phyloP scores from a whole-genome alignment of 35 echinoderm and acorn worm genomes.

The Apostichopus parvimensis region DNA sequence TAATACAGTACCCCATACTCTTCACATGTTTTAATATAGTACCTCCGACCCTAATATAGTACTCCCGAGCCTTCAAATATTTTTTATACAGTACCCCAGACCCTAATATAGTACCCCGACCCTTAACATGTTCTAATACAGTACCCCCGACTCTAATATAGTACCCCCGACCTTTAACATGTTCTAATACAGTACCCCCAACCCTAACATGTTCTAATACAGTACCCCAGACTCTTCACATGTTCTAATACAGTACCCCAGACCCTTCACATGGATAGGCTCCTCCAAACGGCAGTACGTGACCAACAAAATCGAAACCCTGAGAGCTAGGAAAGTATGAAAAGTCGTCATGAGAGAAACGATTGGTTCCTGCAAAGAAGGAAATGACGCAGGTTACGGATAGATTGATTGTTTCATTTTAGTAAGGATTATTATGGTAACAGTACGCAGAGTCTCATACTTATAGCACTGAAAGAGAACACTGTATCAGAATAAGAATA shows the following conservation, averaged over 20 bases:
- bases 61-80: no score
- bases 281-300: background rate
- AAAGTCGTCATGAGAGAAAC: background rate
- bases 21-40: background rate
- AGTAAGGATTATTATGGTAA: no score
- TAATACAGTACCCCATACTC: background rate
- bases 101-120: background rate
- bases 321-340: background rate
- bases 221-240: background rate
- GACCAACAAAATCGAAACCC: conserved; percentile 24
- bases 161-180: background rate
- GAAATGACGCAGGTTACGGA: background rate
- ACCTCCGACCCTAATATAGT: no score
- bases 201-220: no score
- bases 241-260: background rate
- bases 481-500: no score
- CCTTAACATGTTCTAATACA: background rate
- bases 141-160: background rate
- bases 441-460: no score
- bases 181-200: background rate
- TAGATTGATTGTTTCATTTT: no score
- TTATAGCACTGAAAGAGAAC: no score
- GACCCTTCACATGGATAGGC: background rate
- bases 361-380: conserved; percentile 2
- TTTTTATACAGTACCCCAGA: no score